Evolutionary conservation across 2,113 vertebrate species (phyloP), one percentile per base, ranked within the genome.

Genomic region (Jacana jacana): DNA sequence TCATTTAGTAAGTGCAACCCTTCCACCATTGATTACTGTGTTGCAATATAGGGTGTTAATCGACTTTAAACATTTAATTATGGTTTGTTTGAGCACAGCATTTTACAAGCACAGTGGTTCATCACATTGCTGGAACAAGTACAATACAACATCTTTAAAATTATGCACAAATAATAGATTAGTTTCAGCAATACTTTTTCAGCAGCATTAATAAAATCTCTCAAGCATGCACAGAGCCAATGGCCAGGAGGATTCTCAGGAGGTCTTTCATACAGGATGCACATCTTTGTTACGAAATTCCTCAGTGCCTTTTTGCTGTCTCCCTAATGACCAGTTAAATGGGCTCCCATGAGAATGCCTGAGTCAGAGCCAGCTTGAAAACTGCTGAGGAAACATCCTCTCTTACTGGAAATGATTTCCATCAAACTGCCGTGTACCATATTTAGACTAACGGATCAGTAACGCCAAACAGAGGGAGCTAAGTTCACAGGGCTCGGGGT

Each of bases 391-490:
- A 98, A 98, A 98, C 98, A 98, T 98, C 98, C 98, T 98, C 97
- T 96, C 97, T 98, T 98, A 98, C 98, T 98, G 98, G 98, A 98
- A 98, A 98, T 98, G 97, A 98, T 97, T 98, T 97, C 97, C 98
- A 98, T 97, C 97, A 81, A 97, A 89, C 96, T 95, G 97, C 97
- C 96, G 70, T 55, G 96, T 93, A 95, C 98, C 97, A 88, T 97
- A 96, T 98, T 98, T 98, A 98, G 98, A 96, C 96, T 81, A 93
- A 92, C 14, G 33, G 96, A 96, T 96, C 92, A 93, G 97, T 88
- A 95, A 96, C 71, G 88, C 96, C 96, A 96, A 97, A 95, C 93
- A 96, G 87, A 95, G 95, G 88, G 89, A 96, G 86, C 97, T 96
- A 93, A 88, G 93, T 96, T 97, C 91, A 81, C 95, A 51, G 95